Conservation (phyloP, 2,797 vertebrate species). For the Ambastaia sidthimunki region DNA sequence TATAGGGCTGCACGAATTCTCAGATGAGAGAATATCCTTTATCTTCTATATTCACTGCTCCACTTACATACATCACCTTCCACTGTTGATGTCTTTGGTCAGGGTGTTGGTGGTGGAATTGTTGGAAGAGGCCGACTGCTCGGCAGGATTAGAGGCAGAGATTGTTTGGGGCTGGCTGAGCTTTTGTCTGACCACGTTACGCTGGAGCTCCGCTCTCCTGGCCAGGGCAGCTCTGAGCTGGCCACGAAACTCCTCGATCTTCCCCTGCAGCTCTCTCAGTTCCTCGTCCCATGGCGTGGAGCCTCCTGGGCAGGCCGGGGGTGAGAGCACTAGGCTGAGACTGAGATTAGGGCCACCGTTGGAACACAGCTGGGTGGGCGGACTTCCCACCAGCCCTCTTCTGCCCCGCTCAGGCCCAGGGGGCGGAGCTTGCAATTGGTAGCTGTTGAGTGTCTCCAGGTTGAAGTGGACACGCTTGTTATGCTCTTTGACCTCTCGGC, state of each 20-base stretch:
- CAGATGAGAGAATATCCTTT: constrained; percentile 9
- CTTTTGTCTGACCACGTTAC: constrained; percentile 76
- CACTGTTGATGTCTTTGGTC: constrained; percentile 55
- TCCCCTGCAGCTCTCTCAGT: constrained; percentile 84
- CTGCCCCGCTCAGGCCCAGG: constrained; percentile 64
- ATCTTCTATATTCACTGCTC: constrained; percentile 18
- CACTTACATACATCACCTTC: constrained; percentile 55
- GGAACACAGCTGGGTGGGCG: constrained; percentile 75
- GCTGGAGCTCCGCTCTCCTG: constrained; percentile 85
- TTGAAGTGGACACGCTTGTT: constrained; percentile 81
- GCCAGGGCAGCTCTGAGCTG: constrained; percentile 83
- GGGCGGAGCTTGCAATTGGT: constrained; percentile 74
- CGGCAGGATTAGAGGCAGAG: constrained; percentile 63
- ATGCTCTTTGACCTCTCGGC: constrained; percentile 77
- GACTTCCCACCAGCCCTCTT: constrained; percentile 67
- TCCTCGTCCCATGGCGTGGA: constrained; percentile 80
- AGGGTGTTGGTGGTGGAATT: constrained; percentile 25
- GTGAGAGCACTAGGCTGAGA: constrained; percentile 75
- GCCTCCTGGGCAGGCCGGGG: constrained; percentile 70
- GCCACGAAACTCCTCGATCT: constrained; percentile 80
- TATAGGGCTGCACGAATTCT: neutral
- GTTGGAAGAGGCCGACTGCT: neutral
- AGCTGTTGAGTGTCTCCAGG: constrained; percentile 81
- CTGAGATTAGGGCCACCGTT: constrained; percentile 76
- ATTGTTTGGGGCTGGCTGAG: constrained; percentile 64